These are phyloP conservation scores for Archaeoteleia sp. DNA, from an alignment of 2,888 invertebrate species.

Conservation along the genomic window DNA sequence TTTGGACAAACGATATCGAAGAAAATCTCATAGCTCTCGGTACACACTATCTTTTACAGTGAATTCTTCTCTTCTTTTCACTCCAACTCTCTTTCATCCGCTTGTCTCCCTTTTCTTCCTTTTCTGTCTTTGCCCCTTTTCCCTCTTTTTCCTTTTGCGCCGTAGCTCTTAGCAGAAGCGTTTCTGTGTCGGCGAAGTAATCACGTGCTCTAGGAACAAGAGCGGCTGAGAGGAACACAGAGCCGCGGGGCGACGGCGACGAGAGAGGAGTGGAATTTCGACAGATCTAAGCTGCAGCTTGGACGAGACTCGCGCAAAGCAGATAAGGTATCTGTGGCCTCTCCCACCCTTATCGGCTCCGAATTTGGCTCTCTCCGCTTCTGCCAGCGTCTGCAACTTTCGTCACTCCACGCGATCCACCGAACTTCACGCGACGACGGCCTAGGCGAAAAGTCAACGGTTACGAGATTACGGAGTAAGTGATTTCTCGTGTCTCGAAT, in stretches of 20 bases:
- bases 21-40: constrained; percentile 37
- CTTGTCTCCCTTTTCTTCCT: constrained; percentile 15
- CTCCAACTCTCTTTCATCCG: constrained; percentile 16
- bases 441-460: constrained; percentile 59
- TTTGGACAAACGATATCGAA: constrained; percentile 48
- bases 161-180: constrained; percentile 66
- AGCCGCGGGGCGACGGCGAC: constrained; percentile 5
- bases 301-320: constrained; percentile 32
- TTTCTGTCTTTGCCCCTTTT: constrained; percentile 26
- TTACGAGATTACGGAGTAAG: constrained; percentile 59
- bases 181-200: constrained; percentile 67
- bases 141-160: constrained; percentile 45
- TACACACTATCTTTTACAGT: constrained; percentile 33
- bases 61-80: constrained; percentile 30
- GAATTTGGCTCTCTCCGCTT: constrained; percentile 12
- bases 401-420: constrained; percentile 10
- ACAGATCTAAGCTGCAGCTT: constrained; percentile 20
- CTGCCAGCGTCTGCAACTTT: constrained; percentile 29
- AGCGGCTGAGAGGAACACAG: constrained; percentile 43
- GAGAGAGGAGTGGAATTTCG: constrained; percentile 30
- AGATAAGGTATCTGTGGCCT: constrained; percentile 25
- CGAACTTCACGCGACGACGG: constrained; percentile 24
- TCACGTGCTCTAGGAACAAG: constrained; percentile 65
- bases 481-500: constrained; percentile 64
- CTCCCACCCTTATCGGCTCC: constrained; percentile 19